These are phyloP conservation scores for Crax fasciolata DNA, from an alignment of 2,797 vertebrate genomes.

Conservation along the genomic window DNA sequence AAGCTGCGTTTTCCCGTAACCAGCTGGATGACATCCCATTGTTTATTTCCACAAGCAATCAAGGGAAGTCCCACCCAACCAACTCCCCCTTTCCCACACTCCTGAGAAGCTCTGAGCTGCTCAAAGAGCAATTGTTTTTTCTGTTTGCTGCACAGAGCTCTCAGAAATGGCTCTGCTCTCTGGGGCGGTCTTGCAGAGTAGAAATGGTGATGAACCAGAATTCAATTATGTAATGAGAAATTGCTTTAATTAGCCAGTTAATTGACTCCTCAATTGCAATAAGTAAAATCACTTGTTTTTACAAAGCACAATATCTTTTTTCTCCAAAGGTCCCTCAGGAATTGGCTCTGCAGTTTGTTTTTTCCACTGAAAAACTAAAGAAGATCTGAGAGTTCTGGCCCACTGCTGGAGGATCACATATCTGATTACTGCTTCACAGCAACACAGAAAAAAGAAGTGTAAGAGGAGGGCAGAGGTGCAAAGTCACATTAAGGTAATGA, in stretches of 20 bases:
- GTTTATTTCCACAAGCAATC: neutral
- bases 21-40: neutral
- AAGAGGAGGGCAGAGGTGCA: neutral
- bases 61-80: neutral
- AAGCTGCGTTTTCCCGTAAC: neutral
- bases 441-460: neutral
- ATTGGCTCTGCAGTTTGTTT: neutral
- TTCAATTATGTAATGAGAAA: constrained; percentile 77
- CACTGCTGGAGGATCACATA: neutral
- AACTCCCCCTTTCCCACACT: constrained; percentile 3
- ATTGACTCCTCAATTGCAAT: constrained; percentile 67
- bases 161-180: constrained; percentile 45
- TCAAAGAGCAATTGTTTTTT: fast-evolving
- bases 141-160: neutral
- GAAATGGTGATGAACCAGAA: constrained; percentile 61
- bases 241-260: constrained; percentile 77
- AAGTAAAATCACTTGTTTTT: constrained; percentile 64
- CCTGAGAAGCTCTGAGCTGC: neutral
- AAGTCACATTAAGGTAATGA: neutral
- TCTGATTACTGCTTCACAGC: neutral
- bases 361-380: neutral
- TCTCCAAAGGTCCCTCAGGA: constrained; percentile 29
- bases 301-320: constrained; percentile 20
- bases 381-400: neutral
- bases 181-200: constrained; percentile 15